A percentile compares a stretch with the other conserved stretches of the same genome.
Evolutionary conservation across 2,797 vertebrate genomes (phyloP).

Genomic region (Acanthiza pusilla): DNA sequence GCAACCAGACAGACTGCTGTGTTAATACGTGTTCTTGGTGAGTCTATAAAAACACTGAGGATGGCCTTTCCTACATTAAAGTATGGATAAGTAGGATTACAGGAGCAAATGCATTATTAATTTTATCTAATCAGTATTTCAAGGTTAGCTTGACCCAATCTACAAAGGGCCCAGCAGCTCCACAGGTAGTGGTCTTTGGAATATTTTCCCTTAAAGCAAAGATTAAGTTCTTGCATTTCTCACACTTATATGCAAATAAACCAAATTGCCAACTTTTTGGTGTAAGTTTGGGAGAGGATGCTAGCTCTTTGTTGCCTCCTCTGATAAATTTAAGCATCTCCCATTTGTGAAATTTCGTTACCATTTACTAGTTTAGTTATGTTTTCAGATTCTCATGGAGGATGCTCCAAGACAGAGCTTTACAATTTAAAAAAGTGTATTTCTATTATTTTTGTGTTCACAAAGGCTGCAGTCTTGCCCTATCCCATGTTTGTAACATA

Average conservation of each 20-base stretch:
- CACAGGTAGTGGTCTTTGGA: background rate
- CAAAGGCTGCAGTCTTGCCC: background rate
- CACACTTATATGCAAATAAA: background rate
- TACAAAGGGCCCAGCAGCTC: background rate
- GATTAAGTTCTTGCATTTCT: background rate
- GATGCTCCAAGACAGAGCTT: background rate
- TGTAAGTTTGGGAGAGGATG: background rate
- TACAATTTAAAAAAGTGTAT: background rate
- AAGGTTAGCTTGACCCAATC: conserved; percentile 7
- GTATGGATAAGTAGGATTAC: background rate
- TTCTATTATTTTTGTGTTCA: background rate
- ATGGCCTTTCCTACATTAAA: conserved; percentile 19
- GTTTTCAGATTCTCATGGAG: background rate
- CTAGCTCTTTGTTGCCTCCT: background rate
- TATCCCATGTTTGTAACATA: background rate
- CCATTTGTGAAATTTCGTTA: background rate
- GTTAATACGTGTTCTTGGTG: conserved; percentile 56
- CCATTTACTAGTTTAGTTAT: background rate
- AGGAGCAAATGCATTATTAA: conserved; percentile 31
- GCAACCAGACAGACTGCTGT: conserved; percentile 64
- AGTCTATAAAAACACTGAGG: conserved; percentile 46
- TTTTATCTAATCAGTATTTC: conserved; percentile 20
- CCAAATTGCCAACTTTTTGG: background rate
- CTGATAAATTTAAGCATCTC: background rate
- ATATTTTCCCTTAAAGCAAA: background rate